Percentiles rank a stretch among this genome's conserved stretches.
phyloP scores from a whole-genome alignment of 2,113 vertebrate species.

The Steatornis caripensis region DNA sequence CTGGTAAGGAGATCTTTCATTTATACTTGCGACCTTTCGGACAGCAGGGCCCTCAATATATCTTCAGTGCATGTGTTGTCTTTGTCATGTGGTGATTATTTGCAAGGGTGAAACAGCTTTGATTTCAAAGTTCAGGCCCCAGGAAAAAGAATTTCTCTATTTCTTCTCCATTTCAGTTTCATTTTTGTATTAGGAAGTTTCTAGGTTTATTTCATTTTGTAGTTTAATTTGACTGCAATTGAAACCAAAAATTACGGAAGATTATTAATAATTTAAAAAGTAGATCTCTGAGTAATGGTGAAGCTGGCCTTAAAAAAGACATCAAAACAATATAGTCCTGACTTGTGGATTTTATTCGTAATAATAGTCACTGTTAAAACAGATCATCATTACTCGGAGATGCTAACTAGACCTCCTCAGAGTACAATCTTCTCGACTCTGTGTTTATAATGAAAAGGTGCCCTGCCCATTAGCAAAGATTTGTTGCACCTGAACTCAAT shows the following conservation, averaged over 20 bases:
- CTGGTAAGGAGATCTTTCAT: not conserved
- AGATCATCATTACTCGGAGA: not conserved
- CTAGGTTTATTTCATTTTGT: not conserved
- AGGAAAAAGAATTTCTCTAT: not conserved
- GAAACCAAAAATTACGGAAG: not conserved
- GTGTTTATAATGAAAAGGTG: not conserved
- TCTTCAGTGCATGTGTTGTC: not conserved
- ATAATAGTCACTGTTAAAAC: not conserved
- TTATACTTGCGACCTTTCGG: slow-evolving; percentile 14
- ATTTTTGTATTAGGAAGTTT: not conserved
- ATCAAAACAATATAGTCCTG: not conserved
- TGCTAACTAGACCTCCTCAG: not conserved
- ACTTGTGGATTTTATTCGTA: not conserved
- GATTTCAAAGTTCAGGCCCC: not conserved
- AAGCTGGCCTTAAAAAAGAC: not conserved
- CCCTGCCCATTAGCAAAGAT: not conserved
- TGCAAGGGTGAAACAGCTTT: not conserved
- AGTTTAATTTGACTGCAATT: not conserved
- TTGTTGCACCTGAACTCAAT: not conserved
- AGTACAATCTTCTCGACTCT: not conserved
- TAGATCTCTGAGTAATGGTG: not conserved
- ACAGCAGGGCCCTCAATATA: not conserved
- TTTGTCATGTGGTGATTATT: not conserved
- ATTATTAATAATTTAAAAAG: not conserved
- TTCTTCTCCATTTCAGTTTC: not conserved